Evolutionary conservation across 2,797 vertebrate genomes (phyloP).

Genomic region (Labeo calbasu): DNA sequence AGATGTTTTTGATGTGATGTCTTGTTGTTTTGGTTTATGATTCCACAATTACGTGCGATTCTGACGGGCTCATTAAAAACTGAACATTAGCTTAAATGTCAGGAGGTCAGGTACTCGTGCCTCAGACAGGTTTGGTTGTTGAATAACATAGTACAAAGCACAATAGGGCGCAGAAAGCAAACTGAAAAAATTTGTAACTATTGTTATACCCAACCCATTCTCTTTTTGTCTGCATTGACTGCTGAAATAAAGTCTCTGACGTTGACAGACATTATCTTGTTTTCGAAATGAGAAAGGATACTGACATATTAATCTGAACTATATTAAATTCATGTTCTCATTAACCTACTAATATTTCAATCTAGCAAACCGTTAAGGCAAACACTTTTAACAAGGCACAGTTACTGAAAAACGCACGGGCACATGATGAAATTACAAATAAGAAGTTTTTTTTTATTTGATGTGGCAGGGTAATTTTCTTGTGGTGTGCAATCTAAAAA

Average conservation of each 20-base stretch:
- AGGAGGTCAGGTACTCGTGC: slow-evolving; percentile 14
- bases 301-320: background rate
- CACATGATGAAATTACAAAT: background rate
- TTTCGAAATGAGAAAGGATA: background rate
- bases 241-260: slow-evolving; percentile 24
- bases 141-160: slow-evolving; percentile 17
- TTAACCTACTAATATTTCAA: background rate
- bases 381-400: background rate
- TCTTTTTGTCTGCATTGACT: background rate
- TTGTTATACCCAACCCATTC: slow-evolving; percentile 32
- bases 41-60: background rate
- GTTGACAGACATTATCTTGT: background rate
- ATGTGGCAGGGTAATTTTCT: slow-evolving; percentile 11
- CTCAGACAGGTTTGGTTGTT: slow-evolving; percentile 24
- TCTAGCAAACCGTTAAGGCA: background rate
- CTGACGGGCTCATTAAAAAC: background rate
- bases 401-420: background rate
- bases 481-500: background rate
- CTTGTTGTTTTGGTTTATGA: background rate
- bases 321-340: background rate
- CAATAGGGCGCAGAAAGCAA: slow-evolving; percentile 5
- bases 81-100: background rate
- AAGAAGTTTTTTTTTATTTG: background rate
- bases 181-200: slow-evolving; percentile 9
- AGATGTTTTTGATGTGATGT: background rate